A percentile compares a stretch with the other conserved stretches of the same genome.
Evolutionary conservation across 2,797 vertebrate species (phyloP).

Genomic region (Strix occidentalis): DNA sequence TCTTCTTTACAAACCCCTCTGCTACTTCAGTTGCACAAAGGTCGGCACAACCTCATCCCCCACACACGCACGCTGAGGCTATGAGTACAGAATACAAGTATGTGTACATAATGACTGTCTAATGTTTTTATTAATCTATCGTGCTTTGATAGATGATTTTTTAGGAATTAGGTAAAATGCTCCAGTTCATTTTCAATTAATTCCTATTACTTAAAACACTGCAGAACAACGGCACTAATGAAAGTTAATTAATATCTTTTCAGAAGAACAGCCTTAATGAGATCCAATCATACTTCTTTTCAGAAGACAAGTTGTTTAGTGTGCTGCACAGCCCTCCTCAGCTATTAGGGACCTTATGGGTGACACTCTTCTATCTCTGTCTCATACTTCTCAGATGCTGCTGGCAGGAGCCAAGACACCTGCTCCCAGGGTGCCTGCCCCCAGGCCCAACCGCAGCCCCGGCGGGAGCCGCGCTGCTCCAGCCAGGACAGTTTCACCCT

Average conservation of each 20-base stretch:
- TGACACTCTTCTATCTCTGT: neutral
- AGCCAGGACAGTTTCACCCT: accelerated
- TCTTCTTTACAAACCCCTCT: neutral
- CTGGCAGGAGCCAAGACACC: neutral
- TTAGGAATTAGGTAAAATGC: neutral
- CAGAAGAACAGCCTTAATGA: neutral
- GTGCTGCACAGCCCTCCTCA: neutral
- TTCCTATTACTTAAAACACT: neutral
- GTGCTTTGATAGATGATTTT: neutral
- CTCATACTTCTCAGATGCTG: neutral
- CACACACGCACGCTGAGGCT: neutral
- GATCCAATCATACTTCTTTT: neutral
- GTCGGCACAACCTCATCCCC: neutral
- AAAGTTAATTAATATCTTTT: neutral
- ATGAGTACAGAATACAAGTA: neutral
- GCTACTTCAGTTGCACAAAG: neutral
- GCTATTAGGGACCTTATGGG: neutral
- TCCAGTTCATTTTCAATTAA: neutral
- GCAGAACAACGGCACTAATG: neutral
- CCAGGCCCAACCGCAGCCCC: accelerated
- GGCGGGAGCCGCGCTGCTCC: neutral
- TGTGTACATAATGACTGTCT: neutral
- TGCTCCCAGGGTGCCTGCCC: too few relatives aligned
- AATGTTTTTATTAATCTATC: neutral
- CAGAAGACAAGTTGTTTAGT: neutral